Evolutionary conservation across 2,113 vertebrate genomes (phyloP).

Genomic region (Parotia lawesii): DNA sequence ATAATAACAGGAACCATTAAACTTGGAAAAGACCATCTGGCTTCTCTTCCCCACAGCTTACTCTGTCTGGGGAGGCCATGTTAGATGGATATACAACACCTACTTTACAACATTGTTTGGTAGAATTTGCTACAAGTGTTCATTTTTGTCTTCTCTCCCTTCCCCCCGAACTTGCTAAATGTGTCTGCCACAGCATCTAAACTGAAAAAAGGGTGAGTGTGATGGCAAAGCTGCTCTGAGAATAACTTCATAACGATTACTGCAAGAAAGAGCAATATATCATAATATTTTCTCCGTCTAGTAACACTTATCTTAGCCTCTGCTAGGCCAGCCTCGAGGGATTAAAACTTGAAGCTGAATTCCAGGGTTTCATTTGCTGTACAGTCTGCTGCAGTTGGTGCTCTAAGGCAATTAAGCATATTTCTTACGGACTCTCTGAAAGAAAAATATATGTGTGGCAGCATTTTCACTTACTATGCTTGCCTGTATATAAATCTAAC

Average conservation of each 20-base stretch:
- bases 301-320: conserved; percentile 9
- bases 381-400: not conserved
- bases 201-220: conserved; percentile 33
- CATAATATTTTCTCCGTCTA: not conserved
- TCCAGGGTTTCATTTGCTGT: not conserved
- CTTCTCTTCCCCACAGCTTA: conserved; percentile 32
- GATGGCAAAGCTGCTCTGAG: conserved; percentile 43
- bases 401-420: not conserved
- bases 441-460: not conserved
- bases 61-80: not conserved
- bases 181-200: conserved; percentile 8
- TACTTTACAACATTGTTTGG: not conserved
- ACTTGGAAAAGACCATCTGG: conserved; percentile 37
- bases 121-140: conserved; percentile 24
- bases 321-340: not conserved
- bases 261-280: conserved; percentile 19
- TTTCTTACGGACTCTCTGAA: not conserved
- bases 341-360: conserved; percentile 26
- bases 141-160: conserved; percentile 13
- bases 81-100: conserved; percentile 42
- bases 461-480: not conserved
- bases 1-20: conserved; percentile 54
- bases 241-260: conserved; percentile 30
- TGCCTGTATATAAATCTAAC: not conserved
- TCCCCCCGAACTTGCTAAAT: conserved; percentile 7